Evolutionary conservation across 2,797 vertebrate genomes (phyloP).

Genomic region (Lithobates sylvaticus): DNA sequence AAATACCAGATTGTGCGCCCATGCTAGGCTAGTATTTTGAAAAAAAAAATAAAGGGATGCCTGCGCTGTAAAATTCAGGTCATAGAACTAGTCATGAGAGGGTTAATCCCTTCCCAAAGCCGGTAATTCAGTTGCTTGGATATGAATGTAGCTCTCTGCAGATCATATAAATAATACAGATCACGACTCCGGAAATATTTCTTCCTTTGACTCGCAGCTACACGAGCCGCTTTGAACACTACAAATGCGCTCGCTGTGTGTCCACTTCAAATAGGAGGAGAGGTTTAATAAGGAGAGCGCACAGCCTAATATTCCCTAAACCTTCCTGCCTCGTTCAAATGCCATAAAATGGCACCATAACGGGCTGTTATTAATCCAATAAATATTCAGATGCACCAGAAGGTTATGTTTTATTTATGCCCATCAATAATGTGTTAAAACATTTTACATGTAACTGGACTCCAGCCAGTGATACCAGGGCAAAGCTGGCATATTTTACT

Average conservation of each 20-base stretch:
- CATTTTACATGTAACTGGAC: slow-evolving; percentile 15
- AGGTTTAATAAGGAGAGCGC: not conserved
- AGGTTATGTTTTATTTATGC: slow-evolving; percentile 50
- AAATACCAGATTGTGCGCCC: not conserved
- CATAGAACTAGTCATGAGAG: not conserved
- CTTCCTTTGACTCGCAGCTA: slow-evolving; percentile 8
- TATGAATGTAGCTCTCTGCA: slow-evolving; percentile 17
- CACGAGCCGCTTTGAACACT: slow-evolving; percentile 36
- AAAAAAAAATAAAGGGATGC: not conserved
- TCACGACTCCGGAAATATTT: slow-evolving; percentile 20
- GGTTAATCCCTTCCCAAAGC: slow-evolving; percentile 17
- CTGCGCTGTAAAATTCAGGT: not conserved
- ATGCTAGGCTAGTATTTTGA: not conserved
- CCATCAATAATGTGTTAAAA: slow-evolving; percentile 46
- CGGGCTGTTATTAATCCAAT: slow-evolving; percentile 41
- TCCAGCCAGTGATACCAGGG: not conserved
- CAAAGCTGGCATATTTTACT: not conserved
- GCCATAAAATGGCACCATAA: not conserved
- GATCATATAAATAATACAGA: slow-evolving; percentile 46
- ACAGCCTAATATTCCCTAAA: slow-evolving; percentile 6
- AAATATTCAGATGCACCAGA: slow-evolving; percentile 49
- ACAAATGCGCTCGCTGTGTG: slow-evolving; percentile 26
- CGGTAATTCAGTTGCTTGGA: slow-evolving; percentile 34
- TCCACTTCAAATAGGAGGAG: slow-evolving; percentile 18
- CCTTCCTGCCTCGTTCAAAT: not conserved